Conservation (phyloP, 2,888 invertebrate genomes). For the Ormyrus labotus region DNA sequence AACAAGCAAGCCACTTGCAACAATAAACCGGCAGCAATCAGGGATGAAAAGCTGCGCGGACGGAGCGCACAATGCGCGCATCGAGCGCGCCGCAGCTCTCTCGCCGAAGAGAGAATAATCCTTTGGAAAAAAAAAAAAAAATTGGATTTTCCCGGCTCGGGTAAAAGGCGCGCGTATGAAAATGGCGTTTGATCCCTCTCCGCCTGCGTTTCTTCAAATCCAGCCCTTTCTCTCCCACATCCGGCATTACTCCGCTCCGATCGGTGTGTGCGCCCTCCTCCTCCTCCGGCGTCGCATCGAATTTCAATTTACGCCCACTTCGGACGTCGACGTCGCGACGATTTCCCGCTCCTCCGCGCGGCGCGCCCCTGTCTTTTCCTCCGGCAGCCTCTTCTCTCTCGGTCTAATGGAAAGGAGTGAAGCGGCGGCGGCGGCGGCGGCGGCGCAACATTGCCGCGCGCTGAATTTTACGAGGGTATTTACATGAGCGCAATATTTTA, state of each 20-base stretch:
- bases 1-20: too few species aligned
- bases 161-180: too few species aligned
- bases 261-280: too few species aligned
- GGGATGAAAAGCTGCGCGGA: too few species aligned
- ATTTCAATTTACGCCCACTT: slow-evolving; percentile 55
- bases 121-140: too few species aligned
- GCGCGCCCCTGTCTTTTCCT: background rate
- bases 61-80: too few species aligned
- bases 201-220: slow-evolving; percentile 1
- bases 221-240: background rate
- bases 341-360: slow-evolving; percentile 9
- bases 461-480: slow-evolving; percentile 68
- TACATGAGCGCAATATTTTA: slow-evolving; percentile 74
- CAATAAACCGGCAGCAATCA: too few species aligned
- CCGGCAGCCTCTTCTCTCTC: background rate
- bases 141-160: too few species aligned
- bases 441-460: slow-evolving; percentile 56
- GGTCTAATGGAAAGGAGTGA: slow-evolving; percentile 40
- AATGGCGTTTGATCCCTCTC: background rate
- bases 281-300: slow-evolving; percentile 29
- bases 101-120: too few species aligned
- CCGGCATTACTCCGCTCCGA: too few species aligned
- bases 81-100: too few species aligned
- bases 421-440: slow-evolving; percentile 18
- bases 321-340: slow-evolving; percentile 12